These are phyloP conservation scores for Hypena proboscidalis DNA, from an alignment of 2,888 invertebrate genomes.

Conservation along the genomic window DNA sequence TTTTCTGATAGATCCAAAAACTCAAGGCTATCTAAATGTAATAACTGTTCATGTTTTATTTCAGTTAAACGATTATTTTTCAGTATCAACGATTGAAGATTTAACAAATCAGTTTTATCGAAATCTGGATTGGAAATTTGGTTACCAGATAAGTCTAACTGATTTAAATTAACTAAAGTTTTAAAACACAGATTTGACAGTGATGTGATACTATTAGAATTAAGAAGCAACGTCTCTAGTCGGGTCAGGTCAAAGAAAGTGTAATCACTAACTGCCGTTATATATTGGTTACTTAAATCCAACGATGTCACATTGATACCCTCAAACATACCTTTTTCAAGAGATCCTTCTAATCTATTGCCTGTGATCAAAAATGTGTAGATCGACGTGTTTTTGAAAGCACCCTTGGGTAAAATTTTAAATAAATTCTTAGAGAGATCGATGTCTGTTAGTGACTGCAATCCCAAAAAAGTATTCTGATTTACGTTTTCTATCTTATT, in stretches of 20 bases:
- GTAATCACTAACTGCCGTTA: slow-evolving; percentile 57
- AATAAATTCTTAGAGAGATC: slow-evolving; percentile 61
- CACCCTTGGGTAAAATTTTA: slow-evolving; percentile 48
- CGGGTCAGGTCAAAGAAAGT: slow-evolving; percentile 57
- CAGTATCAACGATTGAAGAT: slow-evolving; percentile 51
- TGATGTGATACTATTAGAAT: slow-evolving; percentile 55
- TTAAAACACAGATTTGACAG: slow-evolving; percentile 55
- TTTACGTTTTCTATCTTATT: slow-evolving; percentile 52
- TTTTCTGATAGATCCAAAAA: slow-evolving; percentile 66
- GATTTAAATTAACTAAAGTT: slow-evolving; percentile 43
- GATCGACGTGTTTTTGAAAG: slow-evolving; percentile 61
- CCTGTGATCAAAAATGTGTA: slow-evolving; percentile 48
- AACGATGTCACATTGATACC: slow-evolving; percentile 54
- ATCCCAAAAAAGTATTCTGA: slow-evolving; percentile 47
- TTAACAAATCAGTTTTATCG: slow-evolving; percentile 52
- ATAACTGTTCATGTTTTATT: slow-evolving; percentile 53
- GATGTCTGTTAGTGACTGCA: slow-evolving; percentile 41
- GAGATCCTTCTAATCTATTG: slow-evolving; percentile 56
- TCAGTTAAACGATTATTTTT: slow-evolving; percentile 55
- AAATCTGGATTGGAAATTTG: slow-evolving; percentile 57
- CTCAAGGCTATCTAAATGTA: slow-evolving; percentile 47
- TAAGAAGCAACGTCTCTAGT: slow-evolving; percentile 51
- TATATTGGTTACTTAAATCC: slow-evolving; percentile 56
- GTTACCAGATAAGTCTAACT: slow-evolving; percentile 64
- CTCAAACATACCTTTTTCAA: slow-evolving; percentile 60